Evolutionary conservation across 2,888 invertebrate species (phyloP), one percentile per base, ranked within the genome.

Genomic region (Xylocampa areola): DNA sequence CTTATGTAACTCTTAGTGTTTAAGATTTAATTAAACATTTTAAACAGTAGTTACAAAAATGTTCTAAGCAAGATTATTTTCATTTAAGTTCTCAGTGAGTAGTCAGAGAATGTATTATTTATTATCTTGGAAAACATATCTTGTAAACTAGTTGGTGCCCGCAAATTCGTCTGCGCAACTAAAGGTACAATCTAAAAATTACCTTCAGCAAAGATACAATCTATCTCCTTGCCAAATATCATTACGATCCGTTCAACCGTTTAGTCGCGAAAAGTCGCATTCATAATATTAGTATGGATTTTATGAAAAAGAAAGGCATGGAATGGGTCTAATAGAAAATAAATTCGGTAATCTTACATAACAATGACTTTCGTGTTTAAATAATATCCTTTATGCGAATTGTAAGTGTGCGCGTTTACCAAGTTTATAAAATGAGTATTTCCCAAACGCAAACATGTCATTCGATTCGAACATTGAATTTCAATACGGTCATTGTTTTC

Each of bases 401-500:
- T 62, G 58, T 44, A 63, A 63, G 68, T 54, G 52, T 37, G 45
- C 36, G 47, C 47, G 37, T 65, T 67, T 60, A 57, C 52, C 35
- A 69, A 75, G 62, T 76, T 71, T 71, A 74, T 79, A 71, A 68
- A 77, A 69, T 49, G 59, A 52, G 50, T 59, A 61, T 76, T 76
- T 60, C 49, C 35, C 50, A 68, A 82, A 80, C 72, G 61, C 76
- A 82, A 80, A 84, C 77, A 82, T 84, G 81, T 82, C 80, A 80
- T 78, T 80, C 66, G 77, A 68, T 76, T 66, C 65, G 67, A 77
- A 81, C 77, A 82, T 81, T 81, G 76, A 81, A 81, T 83, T 84
- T 80, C 77, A 85, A 87, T 85, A 79, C 75, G 74, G 75, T 81
- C 84, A 87, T 91, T 91, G 89, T 91, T 91, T 90, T 85, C 79